Conservation (phyloP, 2,797 vertebrate species). For the Gephyroberyx darwinii region DNA sequence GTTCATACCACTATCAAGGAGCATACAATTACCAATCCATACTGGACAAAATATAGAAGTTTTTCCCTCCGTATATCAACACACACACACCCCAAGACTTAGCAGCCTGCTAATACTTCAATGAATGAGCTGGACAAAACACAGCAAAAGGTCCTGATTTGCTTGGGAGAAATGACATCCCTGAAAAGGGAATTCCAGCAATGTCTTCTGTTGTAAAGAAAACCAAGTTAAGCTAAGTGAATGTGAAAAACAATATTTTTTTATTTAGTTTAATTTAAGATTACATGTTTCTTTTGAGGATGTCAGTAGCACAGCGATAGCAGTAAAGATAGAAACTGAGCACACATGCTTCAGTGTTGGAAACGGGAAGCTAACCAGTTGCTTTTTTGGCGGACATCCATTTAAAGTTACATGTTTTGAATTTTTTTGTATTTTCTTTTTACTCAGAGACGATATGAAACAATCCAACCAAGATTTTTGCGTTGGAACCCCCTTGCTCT, state of each 20-base stretch:
- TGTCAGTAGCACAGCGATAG: conserved; percentile 68
- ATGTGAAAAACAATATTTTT: conserved; percentile 83
- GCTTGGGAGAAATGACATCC: conserved; percentile 60
- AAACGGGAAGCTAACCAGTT: conserved; percentile 51
- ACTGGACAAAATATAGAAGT: conserved; percentile 55
- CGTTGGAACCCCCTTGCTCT: conserved; percentile 73
- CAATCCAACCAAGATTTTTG: conserved; percentile 60
- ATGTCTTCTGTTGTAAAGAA: conserved; percentile 72
- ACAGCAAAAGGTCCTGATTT: conserved; percentile 54
- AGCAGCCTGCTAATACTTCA: conserved; percentile 54
- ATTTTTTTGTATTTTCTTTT: conserved; percentile 70
- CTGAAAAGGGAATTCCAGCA: conserved; percentile 59
- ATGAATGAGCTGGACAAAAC: conserved; percentile 52
- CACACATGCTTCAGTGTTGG: conserved; percentile 42
- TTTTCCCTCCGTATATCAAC: conserved; percentile 35
- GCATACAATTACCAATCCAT: conserved; percentile 53
- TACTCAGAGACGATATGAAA: conserved; percentile 73
- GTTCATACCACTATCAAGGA: conserved; percentile 63
- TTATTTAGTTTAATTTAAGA: conserved; percentile 76
- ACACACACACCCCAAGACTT: conserved; percentile 59
- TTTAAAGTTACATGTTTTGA: conserved; percentile 46
- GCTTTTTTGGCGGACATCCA: conserved; percentile 43
- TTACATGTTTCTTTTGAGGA: conserved; percentile 71
- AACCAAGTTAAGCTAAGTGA: conserved; percentile 83
- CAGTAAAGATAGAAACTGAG: conserved; percentile 44